These are phyloP conservation scores for Leuciscus waleckii DNA, from an alignment of 2,797 vertebrate species.

Conservation along the genomic window DNA sequence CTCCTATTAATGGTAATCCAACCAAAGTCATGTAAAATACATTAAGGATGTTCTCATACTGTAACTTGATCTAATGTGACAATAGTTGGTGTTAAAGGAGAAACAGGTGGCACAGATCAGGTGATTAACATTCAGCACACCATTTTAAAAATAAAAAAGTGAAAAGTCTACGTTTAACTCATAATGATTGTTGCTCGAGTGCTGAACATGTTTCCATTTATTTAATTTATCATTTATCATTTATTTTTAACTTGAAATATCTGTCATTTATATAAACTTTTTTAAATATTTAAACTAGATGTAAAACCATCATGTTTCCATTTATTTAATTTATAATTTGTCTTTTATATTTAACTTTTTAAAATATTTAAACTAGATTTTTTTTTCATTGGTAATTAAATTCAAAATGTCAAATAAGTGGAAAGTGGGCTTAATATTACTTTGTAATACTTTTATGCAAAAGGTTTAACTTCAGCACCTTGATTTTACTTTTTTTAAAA, in stretches of 20 bases:
- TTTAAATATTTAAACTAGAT: background rate
- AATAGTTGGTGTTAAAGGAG: background rate
- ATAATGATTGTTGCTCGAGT: background rate
- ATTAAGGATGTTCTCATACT: background rate
- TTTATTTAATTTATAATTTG: background rate
- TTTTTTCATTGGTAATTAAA: background rate
- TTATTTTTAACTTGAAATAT: background rate
- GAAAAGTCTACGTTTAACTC: background rate
- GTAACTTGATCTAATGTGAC: background rate
- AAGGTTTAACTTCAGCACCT: background rate
- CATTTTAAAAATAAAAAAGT: too few relatives aligned
- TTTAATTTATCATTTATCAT: background rate
- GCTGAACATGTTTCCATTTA: background rate
- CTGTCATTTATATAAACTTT: too few relatives aligned
- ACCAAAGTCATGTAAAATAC: background rate
- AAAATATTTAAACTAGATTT: background rate
- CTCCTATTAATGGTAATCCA: constrained; percentile 9
- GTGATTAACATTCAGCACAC: too few relatives aligned
- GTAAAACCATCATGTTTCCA: background rate
- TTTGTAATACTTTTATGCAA: background rate
- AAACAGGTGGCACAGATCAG: background rate
- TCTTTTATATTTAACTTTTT: background rate
- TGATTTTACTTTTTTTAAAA: background rate
- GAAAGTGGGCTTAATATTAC: background rate
- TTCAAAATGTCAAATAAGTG: background rate